Percentiles rank a stretch among this genome's conserved stretches.
phyloP scores from a whole-genome alignment of 2,113 vertebrate species.

The Odocoileus hemionus region DNA sequence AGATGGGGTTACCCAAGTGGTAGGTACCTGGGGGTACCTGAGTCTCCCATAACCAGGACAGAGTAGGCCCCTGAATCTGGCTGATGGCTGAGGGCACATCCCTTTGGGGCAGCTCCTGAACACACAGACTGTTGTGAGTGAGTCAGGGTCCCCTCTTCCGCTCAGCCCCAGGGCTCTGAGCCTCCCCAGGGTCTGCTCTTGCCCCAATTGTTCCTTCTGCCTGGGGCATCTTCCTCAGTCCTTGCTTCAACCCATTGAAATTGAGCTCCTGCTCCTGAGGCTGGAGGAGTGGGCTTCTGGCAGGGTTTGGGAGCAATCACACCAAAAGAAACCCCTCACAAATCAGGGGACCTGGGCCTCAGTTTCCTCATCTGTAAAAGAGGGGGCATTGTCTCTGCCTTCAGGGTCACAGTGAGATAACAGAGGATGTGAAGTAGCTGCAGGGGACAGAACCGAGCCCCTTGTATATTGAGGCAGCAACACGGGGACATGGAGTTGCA shows the following conservation, averaged over 20 bases:
- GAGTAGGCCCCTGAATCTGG: neutral
- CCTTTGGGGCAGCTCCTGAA: neutral
- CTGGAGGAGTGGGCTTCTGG: neutral
- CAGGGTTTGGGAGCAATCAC: neutral
- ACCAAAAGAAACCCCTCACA: neutral
- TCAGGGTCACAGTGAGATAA: neutral
- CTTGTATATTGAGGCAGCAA: neutral
- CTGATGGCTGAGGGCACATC: neutral
- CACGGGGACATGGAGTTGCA: neutral
- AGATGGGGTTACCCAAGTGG: neutral
- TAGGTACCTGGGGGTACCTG: neutral
- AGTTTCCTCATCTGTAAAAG: neutral
- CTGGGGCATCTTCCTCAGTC: neutral
- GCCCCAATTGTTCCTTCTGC: neutral
- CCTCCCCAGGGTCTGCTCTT: neutral
- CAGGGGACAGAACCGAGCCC: neutral
- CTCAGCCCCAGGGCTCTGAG: neutral
- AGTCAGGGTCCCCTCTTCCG: neutral
- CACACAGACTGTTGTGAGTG: neutral
- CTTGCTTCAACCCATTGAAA: neutral
- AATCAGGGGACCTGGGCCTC: neutral
- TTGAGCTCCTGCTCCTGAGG: neutral
- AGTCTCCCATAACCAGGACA: neutral
- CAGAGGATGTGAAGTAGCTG: neutral
- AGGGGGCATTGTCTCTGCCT: neutral